Evolutionary conservation across 2,888 invertebrate genomes (phyloP).

Genomic region (Macrophya annulata): DNA sequence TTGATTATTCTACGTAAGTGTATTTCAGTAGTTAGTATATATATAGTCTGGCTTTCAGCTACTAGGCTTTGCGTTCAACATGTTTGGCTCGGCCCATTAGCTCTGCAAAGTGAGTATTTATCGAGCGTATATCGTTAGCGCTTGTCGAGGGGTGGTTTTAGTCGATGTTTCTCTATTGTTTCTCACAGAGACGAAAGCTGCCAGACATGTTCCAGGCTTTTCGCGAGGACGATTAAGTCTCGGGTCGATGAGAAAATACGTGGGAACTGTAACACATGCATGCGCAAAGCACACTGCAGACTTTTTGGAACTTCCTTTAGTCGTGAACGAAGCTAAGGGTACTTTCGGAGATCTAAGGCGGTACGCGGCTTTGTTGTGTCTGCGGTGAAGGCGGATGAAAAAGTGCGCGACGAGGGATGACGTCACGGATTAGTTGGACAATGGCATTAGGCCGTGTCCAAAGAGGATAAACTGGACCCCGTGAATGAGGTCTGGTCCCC

Average conservation of each 20-base stretch:
- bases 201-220: neutral
- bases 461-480: conserved; percentile 45
- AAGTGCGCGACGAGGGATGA: conserved; percentile 53
- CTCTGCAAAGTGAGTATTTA: conserved; percentile 45
- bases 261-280: conserved; percentile 49
- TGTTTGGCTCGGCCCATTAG: conserved; percentile 23
- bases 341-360: conserved; percentile 18
- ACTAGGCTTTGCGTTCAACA: conserved; percentile 5
- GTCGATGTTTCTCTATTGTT: conserved; percentile 49
- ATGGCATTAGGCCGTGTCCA: conserved; percentile 52
- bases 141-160: conserved; percentile 34
- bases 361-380: conserved; percentile 41
- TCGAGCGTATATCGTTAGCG: conserved; percentile 51
- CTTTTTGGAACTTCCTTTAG: conserved; percentile 31
- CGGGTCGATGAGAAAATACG: conserved; percentile 44
- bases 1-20: neutral
- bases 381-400: conserved; percentile 29
- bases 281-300: conserved; percentile 24
- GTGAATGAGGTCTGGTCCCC: conserved; percentile 19
- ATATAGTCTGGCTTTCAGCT: conserved; percentile 2
- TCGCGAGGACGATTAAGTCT: conserved; percentile 39
- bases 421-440: conserved; percentile 53
- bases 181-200: conserved; percentile 29
- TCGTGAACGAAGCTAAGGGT: neutral
- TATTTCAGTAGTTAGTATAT: neutral